A percentile compares a stretch with the other conserved stretches of the same genome.
phyloP scores from a whole-genome alignment of 2,113 vertebrate genomes.

The Paralichthys olivaceus region DNA sequence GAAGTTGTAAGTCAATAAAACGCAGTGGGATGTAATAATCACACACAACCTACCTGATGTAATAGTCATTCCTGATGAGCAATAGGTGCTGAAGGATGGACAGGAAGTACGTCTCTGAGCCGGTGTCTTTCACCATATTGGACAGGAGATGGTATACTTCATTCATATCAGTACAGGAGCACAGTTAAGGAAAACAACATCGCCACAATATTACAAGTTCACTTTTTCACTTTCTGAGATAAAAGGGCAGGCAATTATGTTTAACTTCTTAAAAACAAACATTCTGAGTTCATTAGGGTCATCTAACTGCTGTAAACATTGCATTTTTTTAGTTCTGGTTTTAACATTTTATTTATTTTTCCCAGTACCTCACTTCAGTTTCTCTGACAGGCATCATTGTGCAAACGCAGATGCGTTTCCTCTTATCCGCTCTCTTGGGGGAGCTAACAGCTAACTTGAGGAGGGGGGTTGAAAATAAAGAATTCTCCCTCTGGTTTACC shows the following conservation, averaged over 20 bases:
- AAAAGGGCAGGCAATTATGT: too few relatives aligned
- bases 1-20: constrained; percentile 13
- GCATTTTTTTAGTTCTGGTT: constrained; percentile 12
- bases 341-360: constrained; percentile 25
- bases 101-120: constrained; percentile 91
- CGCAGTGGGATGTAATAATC: not conserved
- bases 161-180: constrained; percentile 87
- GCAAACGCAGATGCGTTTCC: constrained; percentile 62
- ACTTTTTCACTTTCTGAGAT: not conserved
- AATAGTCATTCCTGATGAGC: constrained; percentile 97
- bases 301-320: constrained; percentile 28
- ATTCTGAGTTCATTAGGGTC: constrained; percentile 1
- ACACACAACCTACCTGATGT: constrained; percentile 87
- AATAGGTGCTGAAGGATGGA: constrained; percentile 97
- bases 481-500: constrained; percentile 71
- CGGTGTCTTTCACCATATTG: constrained; percentile 96
- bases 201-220: not conserved
- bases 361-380: constrained; percentile 37
- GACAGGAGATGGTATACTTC: constrained; percentile 97
- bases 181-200: constrained; percentile 84
- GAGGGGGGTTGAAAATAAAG: constrained; percentile 61
- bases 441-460: constrained; percentile 66
- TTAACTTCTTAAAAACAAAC: not conserved
- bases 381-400: constrained; percentile 70
- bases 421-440: constrained; percentile 62